A percentile compares a stretch with the other conserved stretches of the same genome.
Evolutionary conservation across 1,140 invertebrate species (phyloP).

Genomic region (Monomorium pharaonis): DNA sequence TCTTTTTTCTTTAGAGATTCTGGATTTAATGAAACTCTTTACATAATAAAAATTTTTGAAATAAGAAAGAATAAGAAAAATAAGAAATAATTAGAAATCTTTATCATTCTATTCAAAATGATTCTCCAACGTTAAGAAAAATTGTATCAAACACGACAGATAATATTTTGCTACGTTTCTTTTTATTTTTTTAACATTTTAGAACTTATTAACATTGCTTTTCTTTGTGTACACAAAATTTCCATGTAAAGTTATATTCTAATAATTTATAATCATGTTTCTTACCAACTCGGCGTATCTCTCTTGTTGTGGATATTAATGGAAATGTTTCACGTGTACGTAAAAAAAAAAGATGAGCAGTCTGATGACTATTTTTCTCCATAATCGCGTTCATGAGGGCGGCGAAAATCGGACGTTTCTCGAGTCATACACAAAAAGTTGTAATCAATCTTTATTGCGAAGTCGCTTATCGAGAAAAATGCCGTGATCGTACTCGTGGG

Average conservation of each 20-base stretch:
- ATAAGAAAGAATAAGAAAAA: too few relatives aligned
- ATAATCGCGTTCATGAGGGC: background rate
- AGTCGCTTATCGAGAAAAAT: constrained; percentile 60
- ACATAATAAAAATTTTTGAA: too few relatives aligned
- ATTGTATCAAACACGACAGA: background rate
- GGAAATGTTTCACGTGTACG: background rate
- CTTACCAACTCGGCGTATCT: background rate
- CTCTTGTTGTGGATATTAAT: background rate
- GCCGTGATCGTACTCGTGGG: constrained; percentile 55
- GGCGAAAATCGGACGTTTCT: constrained; percentile 8
- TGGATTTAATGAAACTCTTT: constrained; percentile 36
- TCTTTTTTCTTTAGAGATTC: constrained; percentile 21
- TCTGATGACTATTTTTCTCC: constrained; percentile 23
- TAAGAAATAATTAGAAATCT: background rate
- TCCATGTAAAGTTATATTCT: background rate
- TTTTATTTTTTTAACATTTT: constrained; percentile 4
- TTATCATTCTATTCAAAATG: background rate
- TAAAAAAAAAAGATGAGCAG: background rate
- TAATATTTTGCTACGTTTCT: background rate
- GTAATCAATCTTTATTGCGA: constrained; percentile 62
- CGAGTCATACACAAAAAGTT: constrained; percentile 17
- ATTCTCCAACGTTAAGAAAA: background rate
- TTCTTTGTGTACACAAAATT: background rate
- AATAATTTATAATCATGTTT: background rate
- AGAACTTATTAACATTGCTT: background rate